phyloP scores from a whole-genome alignment of 2,888 invertebrate genomes.

The Eupithecia pulchellata region DNA sequence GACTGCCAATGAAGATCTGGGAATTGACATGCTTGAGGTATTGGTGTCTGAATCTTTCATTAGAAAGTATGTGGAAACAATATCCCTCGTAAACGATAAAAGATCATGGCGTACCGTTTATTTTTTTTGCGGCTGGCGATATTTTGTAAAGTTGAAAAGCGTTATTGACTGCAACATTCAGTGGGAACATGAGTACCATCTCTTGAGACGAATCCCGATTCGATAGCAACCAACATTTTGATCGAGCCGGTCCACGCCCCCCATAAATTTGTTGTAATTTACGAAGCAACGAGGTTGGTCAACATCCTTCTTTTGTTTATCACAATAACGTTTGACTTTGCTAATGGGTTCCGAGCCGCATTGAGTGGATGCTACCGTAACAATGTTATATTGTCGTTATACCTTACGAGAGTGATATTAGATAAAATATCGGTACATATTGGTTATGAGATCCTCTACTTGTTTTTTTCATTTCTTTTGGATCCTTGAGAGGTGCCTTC shows the following conservation, averaged over 20 bases:
- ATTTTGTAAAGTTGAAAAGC: conserved; percentile 33
- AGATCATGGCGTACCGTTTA: conserved; percentile 28
- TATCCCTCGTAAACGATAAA: conserved; percentile 19
- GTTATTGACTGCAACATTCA: conserved; percentile 35
- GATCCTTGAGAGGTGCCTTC: conserved; percentile 14
- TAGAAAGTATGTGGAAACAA: no score
- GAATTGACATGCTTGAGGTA: no score
- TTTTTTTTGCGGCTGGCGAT: conserved; percentile 15
- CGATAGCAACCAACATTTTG: no score
- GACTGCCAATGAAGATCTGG: no score
- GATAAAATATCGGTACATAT: no score
- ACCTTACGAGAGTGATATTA: no score
- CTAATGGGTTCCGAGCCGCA: conserved; percentile 10
- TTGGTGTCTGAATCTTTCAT: no score
- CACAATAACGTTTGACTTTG: conserved; percentile 19
- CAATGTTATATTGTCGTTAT: conserved; percentile 4
- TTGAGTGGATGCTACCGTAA: conserved; percentile 1
- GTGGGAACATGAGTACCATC: conserved; percentile 37
- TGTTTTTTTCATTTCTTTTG: conserved; percentile 33
- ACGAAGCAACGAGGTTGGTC: conserved; percentile 38
- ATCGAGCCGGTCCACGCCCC: no score
- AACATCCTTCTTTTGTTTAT: conserved; percentile 39
- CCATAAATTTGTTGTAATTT: conserved; percentile 40
- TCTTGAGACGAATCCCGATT: conserved; percentile 38
- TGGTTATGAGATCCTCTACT: conserved; percentile 28